phyloP scores from a whole-genome alignment of 2,113 vertebrate genomes.

The Melanotaenia duboulayi region DNA sequence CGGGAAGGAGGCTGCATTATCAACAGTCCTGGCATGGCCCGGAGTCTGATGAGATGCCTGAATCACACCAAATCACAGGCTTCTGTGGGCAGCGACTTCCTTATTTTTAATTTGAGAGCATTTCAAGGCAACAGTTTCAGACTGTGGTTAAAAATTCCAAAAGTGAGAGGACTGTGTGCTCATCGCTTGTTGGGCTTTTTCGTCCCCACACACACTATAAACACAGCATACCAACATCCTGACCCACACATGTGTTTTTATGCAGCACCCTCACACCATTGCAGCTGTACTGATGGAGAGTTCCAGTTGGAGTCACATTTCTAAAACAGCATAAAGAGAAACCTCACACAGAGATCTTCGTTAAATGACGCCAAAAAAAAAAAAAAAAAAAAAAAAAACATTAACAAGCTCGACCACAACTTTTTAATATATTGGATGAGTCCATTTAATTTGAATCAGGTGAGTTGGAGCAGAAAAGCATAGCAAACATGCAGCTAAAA shows the following conservation, averaged over 20 bases:
- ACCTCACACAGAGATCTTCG: too few species aligned
- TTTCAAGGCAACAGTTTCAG: slow-evolving; percentile 62
- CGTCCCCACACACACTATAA: slow-evolving; percentile 7
- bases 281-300: slow-evolving; percentile 62
- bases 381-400: too few species aligned
- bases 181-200: slow-evolving; percentile 41
- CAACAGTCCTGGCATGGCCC: slow-evolving; percentile 40
- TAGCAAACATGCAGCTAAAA: too few species aligned
- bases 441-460: too few species aligned
- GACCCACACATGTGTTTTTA: slow-evolving; percentile 31
- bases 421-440: too few species aligned
- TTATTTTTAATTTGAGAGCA: slow-evolving; percentile 26
- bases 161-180: slow-evolving; percentile 57
- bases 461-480: too few species aligned
- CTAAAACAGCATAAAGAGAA: neutral
- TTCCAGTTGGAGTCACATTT: neutral
- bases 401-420: too few species aligned
- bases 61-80: slow-evolving; percentile 53
- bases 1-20: slow-evolving; percentile 33
- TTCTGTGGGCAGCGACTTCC: slow-evolving; percentile 40
- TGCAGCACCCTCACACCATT: slow-evolving; percentile 22
- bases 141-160: slow-evolving; percentile 67
- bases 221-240: slow-evolving; percentile 40
- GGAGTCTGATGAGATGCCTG: slow-evolving; percentile 55
- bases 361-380: too few species aligned